Conservation (phyloP, 1,140 invertebrate genomes). For the Sminthurides bifidus region DNA sequence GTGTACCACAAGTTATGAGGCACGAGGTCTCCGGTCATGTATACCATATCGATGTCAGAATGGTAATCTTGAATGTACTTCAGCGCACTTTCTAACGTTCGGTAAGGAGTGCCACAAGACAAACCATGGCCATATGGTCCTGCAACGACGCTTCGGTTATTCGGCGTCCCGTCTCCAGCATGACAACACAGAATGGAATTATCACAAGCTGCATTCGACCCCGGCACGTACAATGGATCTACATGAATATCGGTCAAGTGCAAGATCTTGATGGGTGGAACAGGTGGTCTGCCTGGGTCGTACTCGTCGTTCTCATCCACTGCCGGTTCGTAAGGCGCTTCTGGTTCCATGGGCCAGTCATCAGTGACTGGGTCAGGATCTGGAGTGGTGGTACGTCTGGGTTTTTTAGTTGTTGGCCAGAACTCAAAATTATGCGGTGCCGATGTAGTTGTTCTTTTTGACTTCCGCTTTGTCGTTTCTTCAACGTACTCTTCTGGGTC, state of each 20-base stretch:
- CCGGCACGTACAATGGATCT: conserved; percentile 56
- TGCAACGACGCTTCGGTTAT: conserved; percentile 40
- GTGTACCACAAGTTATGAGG: conserved; percentile 69
- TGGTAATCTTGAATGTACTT: conserved; percentile 34
- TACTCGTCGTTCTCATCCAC: too few relatives aligned
- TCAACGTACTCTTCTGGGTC: too few relatives aligned
- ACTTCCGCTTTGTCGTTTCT: too few relatives aligned
- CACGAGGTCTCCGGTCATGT: conserved; percentile 73
- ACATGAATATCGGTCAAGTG: conserved; percentile 72
- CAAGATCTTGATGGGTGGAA: conserved; percentile 44
- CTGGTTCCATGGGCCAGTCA: too few relatives aligned
- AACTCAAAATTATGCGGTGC: too few relatives aligned
- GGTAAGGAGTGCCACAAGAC: conserved; percentile 57
- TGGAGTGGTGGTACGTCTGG: too few relatives aligned
- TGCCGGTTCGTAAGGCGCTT: too few relatives aligned
- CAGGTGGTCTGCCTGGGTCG: neutral
- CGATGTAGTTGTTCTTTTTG: too few relatives aligned
- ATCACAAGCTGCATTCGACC: conserved; percentile 53
- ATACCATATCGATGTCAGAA: conserved; percentile 56
- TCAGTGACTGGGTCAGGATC: too few relatives aligned
- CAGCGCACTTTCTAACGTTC: conserved; percentile 47
- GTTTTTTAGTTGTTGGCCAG: too few relatives aligned
- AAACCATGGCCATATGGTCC: conserved; percentile 68
- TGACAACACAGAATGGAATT: conserved; percentile 65
- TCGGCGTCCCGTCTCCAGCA: conserved; percentile 39